These are phyloP conservation scores for Chrysolina americana DNA, from an alignment of 2,888 invertebrate species.

Conservation along the genomic window DNA sequence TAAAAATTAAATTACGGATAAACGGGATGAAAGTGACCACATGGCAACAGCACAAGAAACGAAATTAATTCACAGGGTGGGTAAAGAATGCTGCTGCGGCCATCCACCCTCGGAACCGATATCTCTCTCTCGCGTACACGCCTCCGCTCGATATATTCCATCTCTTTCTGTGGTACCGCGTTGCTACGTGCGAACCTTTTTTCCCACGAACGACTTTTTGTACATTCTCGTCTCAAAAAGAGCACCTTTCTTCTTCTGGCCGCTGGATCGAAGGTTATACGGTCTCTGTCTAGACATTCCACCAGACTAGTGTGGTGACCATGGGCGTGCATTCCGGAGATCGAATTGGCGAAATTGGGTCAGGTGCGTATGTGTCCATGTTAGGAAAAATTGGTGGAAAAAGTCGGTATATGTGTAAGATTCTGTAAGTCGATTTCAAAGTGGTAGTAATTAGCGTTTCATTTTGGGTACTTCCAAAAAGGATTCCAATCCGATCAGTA, in stretches of 20 bases:
- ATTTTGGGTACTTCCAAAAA: no score
- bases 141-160: not conserved
- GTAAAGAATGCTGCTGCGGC: conserved; percentile 61
- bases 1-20: no score
- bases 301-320: conserved; percentile 56
- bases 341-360: conserved; percentile 1
- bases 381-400: not conserved
- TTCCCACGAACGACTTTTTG: conserved; percentile 69
- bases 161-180: conserved; percentile 40
- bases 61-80: conserved; percentile 62
- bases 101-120: conserved; percentile 50
- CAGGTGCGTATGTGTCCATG: not conserved
- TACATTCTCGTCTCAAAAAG: conserved; percentile 59
- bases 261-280: conserved; percentile 49
- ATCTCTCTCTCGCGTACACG: conserved; percentile 35
- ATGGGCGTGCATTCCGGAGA: conserved; percentile 38
- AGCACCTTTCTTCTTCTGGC: conserved; percentile 56
- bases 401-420: not conserved
- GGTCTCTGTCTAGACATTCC: conserved; percentile 66
- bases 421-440: no score
- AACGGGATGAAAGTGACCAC: no score
- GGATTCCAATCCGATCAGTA: no score
- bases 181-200: conserved; percentile 65
- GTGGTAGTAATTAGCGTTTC: no score
- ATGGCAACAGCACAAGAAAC: conserved; percentile 35